Evolutionary conservation across 2,888 invertebrate species (phyloP), one percentile per base, ranked within the genome.

Genomic region (Catocala nupta): DNA sequence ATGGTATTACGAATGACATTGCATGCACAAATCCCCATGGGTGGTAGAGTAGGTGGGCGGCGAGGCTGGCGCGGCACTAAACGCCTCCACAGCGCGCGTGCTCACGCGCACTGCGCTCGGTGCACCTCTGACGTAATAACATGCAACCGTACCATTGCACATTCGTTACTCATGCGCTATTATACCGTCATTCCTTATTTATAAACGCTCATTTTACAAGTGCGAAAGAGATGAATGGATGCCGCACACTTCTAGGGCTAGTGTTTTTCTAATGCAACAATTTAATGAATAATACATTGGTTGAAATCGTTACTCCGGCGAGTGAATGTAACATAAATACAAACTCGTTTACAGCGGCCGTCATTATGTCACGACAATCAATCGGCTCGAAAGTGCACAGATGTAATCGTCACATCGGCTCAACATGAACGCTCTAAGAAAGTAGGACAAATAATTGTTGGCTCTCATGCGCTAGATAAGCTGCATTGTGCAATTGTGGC

Each of bases 381-480:
- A 75, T 78, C 71, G 60, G 61, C 77, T 85, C 70, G 84, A 87
- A 87, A 89, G 84, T 85, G 85, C 83, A 81, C 66, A 78, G 75
- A 81, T 83, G 80, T 84, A 83, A 87, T 86, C 78, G 77, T 65
- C 71, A 76, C 83, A 85, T 81, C 83, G 68, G 64, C 59, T 74
- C 70, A 73, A 77, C 79, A 70, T 77, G 70, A 73, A 59, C 71
- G 71, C 68, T 70, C 70, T 77, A 85, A 83, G 89, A 91, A 91
- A 90, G 88, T 91, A 77, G 90, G 88, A 80, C 92, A 89, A 84
- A 86, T 88, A 90, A 88, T 89, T 87, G 87, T 85, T 85, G 81
- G 82, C 83, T 90, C 88, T 85, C 85, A 81, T 86, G 86, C 79
- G 84, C 87, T 85, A 90, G 89, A 89, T 91, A 91, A 90, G 88